phyloP scores from a whole-genome alignment of 2,888 invertebrate species.

The Tipula unca region DNA sequence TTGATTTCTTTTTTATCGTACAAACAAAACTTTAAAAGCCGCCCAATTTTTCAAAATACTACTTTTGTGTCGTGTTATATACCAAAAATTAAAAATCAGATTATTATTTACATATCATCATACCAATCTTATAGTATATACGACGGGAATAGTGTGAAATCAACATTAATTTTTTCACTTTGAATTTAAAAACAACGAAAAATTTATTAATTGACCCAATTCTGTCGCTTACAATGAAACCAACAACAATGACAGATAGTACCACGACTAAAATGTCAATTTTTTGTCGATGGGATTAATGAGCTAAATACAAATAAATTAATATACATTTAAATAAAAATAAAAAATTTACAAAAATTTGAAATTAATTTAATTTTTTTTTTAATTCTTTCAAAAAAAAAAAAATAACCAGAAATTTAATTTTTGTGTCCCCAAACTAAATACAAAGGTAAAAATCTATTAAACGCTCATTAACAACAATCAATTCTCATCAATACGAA shows the following conservation, averaged over 20 bases:
- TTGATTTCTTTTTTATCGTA: not conserved
- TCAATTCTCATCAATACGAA: not conserved
- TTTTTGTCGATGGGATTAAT: not conserved
- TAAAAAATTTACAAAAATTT: not conserved
- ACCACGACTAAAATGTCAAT: not conserved
- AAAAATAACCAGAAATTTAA: not conserved
- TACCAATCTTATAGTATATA: not conserved
- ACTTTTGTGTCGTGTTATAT: not conserved
- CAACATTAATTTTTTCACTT: not conserved
- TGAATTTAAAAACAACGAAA: not conserved
- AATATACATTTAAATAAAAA: not conserved
- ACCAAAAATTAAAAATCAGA: not conserved
- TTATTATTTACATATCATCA: not conserved
- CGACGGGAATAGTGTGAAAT: not conserved
- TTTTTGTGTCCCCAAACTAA: not conserved
- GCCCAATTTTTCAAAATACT: not conserved
- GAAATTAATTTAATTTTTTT: not conserved
- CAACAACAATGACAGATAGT: not conserved
- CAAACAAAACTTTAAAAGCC: not conserved
- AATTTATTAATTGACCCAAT: not conserved
- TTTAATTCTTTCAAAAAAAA: not conserved
- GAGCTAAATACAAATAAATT: not conserved
- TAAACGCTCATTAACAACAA: conserved; percentile 14
- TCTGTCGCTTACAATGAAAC: not conserved
- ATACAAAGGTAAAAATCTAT: not conserved